A percentile compares a stretch with the other conserved stretches of the same genome.
Evolutionary conservation across 2,888 invertebrate genomes (phyloP).

Genomic region (Ephialtes manifestator): DNA sequence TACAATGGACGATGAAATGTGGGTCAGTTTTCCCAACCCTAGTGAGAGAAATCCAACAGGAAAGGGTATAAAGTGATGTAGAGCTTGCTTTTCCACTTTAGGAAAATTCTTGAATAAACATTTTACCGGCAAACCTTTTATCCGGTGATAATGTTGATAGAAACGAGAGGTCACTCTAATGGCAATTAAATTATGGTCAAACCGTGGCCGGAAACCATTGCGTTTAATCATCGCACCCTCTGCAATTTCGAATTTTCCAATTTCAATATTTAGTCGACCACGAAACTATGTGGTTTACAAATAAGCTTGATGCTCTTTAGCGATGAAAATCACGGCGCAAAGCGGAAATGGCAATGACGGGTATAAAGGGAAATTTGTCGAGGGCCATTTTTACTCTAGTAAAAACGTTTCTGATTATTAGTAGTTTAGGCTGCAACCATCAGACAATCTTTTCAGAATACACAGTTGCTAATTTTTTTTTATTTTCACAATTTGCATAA

Average conservation of each 20-base stretch:
- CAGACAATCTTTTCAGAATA: background rate
- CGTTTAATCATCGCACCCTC: constrained; percentile 15
- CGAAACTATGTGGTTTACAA: constrained; percentile 8
- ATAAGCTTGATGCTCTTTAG: background rate
- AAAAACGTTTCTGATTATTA: background rate
- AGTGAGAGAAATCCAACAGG: background rate
- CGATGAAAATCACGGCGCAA: background rate
- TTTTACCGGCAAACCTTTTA: background rate
- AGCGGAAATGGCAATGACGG: background rate
- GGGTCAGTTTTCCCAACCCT: constrained; percentile 25
- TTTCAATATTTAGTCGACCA: background rate
- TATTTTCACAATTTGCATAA: background rate
- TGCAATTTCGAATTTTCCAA: background rate
- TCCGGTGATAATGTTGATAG: background rate
- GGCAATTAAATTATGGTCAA: constrained; percentile 38
- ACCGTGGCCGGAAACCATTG: background rate
- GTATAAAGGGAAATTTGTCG: background rate
- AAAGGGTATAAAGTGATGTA: background rate
- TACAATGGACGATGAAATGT: constrained; percentile 19
- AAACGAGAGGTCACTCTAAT: background rate
- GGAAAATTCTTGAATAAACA: constrained; percentile 11
- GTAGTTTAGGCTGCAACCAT: background rate
- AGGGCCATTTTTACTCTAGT: background rate
- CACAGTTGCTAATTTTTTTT: background rate
- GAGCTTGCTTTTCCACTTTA: background rate